Evolutionary conservation across 1,140 invertebrate genomes (phyloP), one percentile per base, ranked within the genome.

Genomic region (Drosophila aff.): DNA sequence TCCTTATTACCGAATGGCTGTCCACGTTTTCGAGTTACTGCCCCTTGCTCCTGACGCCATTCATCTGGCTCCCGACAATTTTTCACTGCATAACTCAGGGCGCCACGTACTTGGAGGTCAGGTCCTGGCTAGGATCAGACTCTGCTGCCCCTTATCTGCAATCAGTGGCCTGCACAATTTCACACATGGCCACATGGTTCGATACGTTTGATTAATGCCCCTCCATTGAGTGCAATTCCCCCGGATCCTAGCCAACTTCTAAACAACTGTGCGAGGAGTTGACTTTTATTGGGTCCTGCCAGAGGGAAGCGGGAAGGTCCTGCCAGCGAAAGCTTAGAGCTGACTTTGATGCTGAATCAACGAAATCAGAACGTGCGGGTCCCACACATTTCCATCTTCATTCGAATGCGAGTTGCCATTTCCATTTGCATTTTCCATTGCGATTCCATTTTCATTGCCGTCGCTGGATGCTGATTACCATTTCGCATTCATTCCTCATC

Each of bases 401-500:
- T 46, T 60, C 43, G 26, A 38, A 68, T 46, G 46, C 47, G 40
- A 40, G 49, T 69, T 50, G 41, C 21, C 61, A 41, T 55, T 69
- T 61, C 66, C 57, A 67, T 72, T 64, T 82, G 73, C 63, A 76
- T 80, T 79, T 84, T 66, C 63, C 71, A 75, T 68, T 74, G 64
- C 71, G 75, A 81, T 49, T 81, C 73, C 82, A 84, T 86, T 86
- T 82, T 80, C 82, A 86, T 83, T 83, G 81, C 81, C 76, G 75
- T 84, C 72, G 75, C 72, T 62, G 66, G 66, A 81, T 86, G 81
- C 83, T 86, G 83, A 87, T 87, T 84, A 89, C 81, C 84, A 87
- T 87, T 83, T 83, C 81, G 78, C 66, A 90, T 89, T 89, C 84
- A 89, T 90, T 89, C 85, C 87, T 90, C 84, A 90, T 89, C 84